These are phyloP conservation scores for Uloborus plumipes DNA, from an alignment of 2,888 invertebrate genomes.

Conservation along the genomic window DNA sequence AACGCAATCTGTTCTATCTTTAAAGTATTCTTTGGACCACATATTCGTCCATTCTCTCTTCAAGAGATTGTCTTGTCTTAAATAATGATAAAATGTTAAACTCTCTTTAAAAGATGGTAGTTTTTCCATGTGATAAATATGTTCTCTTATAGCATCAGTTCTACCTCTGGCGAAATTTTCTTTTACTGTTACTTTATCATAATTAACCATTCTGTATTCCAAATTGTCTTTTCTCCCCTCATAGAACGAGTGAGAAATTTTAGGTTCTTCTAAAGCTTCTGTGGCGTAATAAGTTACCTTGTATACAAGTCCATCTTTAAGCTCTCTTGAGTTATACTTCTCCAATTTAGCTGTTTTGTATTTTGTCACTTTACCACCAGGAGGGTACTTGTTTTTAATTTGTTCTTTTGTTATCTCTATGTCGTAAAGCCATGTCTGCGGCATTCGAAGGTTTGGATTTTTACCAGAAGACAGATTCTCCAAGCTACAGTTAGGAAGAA, in stretches of 20 bases:
- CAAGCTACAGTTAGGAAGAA: conserved; percentile 26
- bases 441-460: conserved; percentile 16
- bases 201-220: conserved; percentile 26
- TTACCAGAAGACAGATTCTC: background rate
- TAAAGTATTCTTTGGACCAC: conserved; percentile 10
- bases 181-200: background rate
- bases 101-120: conserved; percentile 17
- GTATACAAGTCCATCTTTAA: conserved; percentile 25
- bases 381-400: conserved; percentile 32
- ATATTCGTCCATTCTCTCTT: conserved; percentile 19
- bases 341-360: conserved; percentile 35
- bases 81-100: conserved; percentile 22
- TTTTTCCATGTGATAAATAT: conserved; percentile 15
- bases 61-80: conserved; percentile 24
- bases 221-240: conserved; percentile 27
- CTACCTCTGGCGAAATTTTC: conserved; percentile 32
- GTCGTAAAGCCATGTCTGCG: conserved; percentile 32
- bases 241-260: conserved; percentile 21
- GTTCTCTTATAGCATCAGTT: conserved; percentile 33
- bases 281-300: conserved; percentile 25
- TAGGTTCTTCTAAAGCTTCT: background rate
- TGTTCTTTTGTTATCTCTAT: conserved; percentile 34
- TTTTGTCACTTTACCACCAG: conserved; percentile 8
- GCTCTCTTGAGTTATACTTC: conserved; percentile 21
- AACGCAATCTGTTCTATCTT: conserved; percentile 20